These are phyloP conservation scores for Fragum sueziense DNA, from an alignment of 2,888 invertebrate genomes.

Conservation along the genomic window DNA sequence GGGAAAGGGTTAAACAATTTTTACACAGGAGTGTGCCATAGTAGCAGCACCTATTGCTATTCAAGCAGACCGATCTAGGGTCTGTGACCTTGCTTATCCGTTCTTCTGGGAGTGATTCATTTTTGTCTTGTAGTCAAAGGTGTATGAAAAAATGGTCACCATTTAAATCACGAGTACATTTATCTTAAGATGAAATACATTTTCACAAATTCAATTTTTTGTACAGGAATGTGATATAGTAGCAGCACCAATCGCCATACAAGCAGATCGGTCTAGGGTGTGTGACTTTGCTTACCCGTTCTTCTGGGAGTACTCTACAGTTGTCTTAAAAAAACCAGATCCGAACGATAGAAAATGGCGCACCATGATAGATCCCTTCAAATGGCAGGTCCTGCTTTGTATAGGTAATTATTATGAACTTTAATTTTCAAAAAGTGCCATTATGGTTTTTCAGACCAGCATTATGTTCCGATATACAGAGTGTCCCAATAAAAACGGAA, in stretches of 20 bases:
- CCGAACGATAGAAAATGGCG: constrained; percentile 64
- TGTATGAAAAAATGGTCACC: too few relatives aligned
- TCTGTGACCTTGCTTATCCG: constrained; percentile 94
- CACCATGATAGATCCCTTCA: constrained; percentile 68
- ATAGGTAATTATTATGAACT: constrained; percentile 45
- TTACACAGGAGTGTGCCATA: constrained; percentile 92
- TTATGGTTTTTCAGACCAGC: too few relatives aligned
- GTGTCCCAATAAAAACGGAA: too few relatives aligned
- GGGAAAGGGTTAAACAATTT: too few relatives aligned
- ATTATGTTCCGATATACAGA: too few relatives aligned
- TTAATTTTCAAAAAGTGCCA: neutral
- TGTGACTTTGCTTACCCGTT: constrained; percentile 94
- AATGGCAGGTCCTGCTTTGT: constrained; percentile 67
- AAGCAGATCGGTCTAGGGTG: constrained; percentile 93
- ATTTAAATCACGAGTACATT: too few relatives aligned
- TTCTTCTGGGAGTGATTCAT: constrained; percentile 81
- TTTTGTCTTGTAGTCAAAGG: constrained; percentile 64
- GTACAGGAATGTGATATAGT: constrained; percentile 92
- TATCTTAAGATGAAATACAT: too few relatives aligned
- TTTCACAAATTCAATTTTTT: neutral
- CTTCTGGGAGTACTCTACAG: constrained; percentile 65
- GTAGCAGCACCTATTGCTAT: constrained; percentile 92
- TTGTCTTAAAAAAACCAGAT: constrained; percentile 67
- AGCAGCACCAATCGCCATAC: constrained; percentile 92
- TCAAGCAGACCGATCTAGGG: constrained; percentile 94